phyloP scores from a whole-genome alignment of 2,797 vertebrate species.

The Ctenosaura bakeri region DNA sequence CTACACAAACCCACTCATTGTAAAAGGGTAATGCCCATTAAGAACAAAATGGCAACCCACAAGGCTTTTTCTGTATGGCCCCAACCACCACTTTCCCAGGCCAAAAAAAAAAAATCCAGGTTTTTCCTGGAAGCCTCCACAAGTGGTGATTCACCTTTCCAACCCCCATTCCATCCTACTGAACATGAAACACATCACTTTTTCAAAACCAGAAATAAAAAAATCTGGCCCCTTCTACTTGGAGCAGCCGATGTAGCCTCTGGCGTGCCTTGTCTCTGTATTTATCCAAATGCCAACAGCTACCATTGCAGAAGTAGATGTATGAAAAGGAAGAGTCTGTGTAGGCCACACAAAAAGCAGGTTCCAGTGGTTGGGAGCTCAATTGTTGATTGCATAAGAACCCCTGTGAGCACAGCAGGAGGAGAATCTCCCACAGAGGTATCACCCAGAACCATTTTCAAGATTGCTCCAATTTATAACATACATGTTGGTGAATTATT shows the following conservation, averaged over 20 bases:
- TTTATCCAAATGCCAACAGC: background rate
- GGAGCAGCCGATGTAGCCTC: too few species aligned
- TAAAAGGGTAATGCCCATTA: background rate
- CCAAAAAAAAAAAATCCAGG: too few species aligned
- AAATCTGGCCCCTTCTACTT: too few species aligned
- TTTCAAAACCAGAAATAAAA: too few species aligned
- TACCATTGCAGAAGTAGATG: background rate
- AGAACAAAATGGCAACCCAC: background rate
- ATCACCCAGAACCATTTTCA: background rate
- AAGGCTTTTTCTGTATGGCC: too few species aligned
- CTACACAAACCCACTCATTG: background rate
- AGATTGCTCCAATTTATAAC: background rate
- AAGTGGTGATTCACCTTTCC: too few species aligned
- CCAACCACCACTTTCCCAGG: too few species aligned
- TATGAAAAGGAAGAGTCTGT: background rate
- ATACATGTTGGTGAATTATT: background rate
- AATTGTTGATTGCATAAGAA: background rate
- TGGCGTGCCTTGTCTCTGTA: too few species aligned
- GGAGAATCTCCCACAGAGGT: background rate
- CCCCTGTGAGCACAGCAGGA: too few species aligned
- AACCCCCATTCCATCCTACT: too few species aligned
- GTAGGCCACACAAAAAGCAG: background rate
- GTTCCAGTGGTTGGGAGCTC: background rate
- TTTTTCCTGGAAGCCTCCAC: too few species aligned
- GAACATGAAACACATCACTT: too few species aligned